Percentiles rank a stretch among this genome's conserved stretches.
These are phyloP conservation scores for Antechinus stuartii DNA, from an alignment of 2,113 vertebrate genomes.

Conservation along the genomic window DNA sequence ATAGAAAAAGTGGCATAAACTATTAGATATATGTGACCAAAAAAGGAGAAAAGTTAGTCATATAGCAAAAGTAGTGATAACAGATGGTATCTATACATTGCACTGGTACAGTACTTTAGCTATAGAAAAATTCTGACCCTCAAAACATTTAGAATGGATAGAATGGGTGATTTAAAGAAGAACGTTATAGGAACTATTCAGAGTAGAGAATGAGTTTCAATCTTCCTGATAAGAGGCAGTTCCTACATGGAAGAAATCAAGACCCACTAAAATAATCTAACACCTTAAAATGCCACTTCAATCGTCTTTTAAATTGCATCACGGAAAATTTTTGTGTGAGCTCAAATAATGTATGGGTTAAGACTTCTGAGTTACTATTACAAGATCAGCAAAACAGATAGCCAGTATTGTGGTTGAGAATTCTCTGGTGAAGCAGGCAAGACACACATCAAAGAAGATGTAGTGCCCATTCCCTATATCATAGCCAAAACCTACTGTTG, in stretches of 20 bases:
- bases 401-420: background rate
- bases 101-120: background rate
- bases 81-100: background rate
- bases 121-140: background rate
- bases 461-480: background rate
- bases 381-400: background rate
- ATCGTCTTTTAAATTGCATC: background rate
- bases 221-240: background rate
- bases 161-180: background rate
- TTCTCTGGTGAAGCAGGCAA: background rate
- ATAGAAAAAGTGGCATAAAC: background rate
- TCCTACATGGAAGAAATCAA: background rate
- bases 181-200: background rate
- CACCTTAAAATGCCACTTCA: background rate
- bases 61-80: background rate
- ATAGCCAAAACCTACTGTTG: background rate
- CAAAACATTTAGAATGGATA: background rate
- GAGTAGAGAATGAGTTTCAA: background rate
- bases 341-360: background rate
- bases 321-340: background rate
- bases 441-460: background rate
- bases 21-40: background rate
- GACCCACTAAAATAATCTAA: too few relatives aligned
- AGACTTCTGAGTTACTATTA: background rate
- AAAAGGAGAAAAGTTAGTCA: background rate